These are phyloP conservation scores for Prunella strophiata DNA, from an alignment of 2,797 vertebrate genomes.

Conservation along the genomic window DNA sequence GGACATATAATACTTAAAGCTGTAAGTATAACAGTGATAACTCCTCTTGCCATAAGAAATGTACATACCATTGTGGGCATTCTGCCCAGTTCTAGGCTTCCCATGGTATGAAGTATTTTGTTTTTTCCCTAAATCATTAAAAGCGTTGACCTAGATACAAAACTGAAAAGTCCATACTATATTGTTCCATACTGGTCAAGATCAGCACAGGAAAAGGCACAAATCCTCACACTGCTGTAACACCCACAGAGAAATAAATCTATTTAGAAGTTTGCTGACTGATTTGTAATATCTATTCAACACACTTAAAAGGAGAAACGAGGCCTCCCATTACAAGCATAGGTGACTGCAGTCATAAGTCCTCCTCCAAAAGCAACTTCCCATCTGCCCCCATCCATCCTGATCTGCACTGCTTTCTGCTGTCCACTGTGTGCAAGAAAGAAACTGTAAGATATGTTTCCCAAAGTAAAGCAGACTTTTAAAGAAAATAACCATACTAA, in stretches of 20 bases:
- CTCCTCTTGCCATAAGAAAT: not conserved
- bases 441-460: not conserved
- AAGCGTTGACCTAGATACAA: not conserved
- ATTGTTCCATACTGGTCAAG: not conserved
- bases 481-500: not conserved
- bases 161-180: not conserved
- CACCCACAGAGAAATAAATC: not conserved
- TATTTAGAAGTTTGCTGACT: not conserved
- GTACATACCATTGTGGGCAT: not conserved
- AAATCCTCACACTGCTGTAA: not conserved
- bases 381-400: not conserved
- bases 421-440: not conserved
- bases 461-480: not conserved
- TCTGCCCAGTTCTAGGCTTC: not conserved
- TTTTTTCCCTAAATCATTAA: not conserved
- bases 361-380: not conserved
- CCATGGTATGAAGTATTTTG: not conserved
- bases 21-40: not conserved
- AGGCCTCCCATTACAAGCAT: not conserved
- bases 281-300: not conserved
- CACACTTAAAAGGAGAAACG: not conserved
- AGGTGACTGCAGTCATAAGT: not conserved
- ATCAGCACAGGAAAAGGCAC: not conserved
- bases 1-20: not conserved
- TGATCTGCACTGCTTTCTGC: not conserved